Percentiles rank a stretch among this genome's conserved stretches.
phyloP scores from a whole-genome alignment of 1,140 invertebrate genomes.

The Platorchestia sp. region DNA sequence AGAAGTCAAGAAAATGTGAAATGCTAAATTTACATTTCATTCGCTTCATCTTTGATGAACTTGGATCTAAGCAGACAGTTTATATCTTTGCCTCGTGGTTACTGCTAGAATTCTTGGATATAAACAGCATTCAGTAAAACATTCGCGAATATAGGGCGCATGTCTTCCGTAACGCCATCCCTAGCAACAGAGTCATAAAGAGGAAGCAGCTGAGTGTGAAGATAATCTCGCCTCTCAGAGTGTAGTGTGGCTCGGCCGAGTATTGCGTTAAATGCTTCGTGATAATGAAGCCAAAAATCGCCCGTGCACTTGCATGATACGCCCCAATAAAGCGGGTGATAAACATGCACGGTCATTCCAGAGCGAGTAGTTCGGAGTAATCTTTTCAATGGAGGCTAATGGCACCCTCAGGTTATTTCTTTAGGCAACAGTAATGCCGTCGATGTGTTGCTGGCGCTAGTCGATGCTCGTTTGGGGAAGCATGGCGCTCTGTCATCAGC shows the following conservation, averaged over 20 bases:
- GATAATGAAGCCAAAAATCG: neutral
- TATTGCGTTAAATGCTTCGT: neutral
- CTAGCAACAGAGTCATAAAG: neutral
- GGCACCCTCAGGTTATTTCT: conserved; percentile 19
- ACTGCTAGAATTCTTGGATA: no score
- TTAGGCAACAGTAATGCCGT: conserved; percentile 23
- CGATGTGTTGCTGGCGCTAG: neutral
- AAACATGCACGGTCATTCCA: conserved; percentile 37
- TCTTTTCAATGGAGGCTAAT: conserved; percentile 41
- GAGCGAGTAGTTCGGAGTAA: conserved; percentile 6
- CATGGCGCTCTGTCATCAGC: neutral
- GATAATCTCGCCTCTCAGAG: neutral
- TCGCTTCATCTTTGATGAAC: no score
- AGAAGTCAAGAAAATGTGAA: no score
- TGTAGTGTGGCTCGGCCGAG: neutral
- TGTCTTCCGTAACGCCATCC: no score
- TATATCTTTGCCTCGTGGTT: no score
- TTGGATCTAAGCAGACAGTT: no score
- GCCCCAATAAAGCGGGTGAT: conserved; percentile 26
- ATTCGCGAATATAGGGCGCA: no score
- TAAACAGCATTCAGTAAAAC: no score
- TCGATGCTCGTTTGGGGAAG: neutral
- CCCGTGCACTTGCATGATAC: neutral
- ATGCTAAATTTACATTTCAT: no score
- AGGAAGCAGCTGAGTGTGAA: neutral